A percentile compares a stretch with the other conserved stretches of the same genome.
Conservation (phyloP, 2,888 invertebrate genomes). For the Parelbella ahira region DNA sequence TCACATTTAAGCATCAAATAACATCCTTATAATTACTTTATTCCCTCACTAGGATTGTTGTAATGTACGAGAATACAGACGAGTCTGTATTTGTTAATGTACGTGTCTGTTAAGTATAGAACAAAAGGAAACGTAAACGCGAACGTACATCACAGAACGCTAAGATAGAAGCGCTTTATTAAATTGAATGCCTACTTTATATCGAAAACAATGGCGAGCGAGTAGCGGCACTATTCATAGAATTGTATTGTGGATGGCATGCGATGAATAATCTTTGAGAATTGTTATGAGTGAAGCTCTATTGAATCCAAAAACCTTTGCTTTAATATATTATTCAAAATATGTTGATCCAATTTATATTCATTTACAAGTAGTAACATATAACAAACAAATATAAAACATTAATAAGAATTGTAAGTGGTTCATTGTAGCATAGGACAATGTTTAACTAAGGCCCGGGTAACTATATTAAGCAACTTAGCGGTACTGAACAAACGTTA, state of each 20-base stretch:
- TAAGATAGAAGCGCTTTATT: slow-evolving; percentile 24
- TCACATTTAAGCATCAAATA: too few species aligned
- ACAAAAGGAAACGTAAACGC: slow-evolving; percentile 5
- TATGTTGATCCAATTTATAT: neutral
- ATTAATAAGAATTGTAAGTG: too few species aligned
- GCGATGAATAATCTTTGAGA: slow-evolving; percentile 21
- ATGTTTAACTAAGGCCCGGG: slow-evolving; percentile 3
- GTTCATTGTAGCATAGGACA: too few species aligned
- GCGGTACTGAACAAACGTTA: slow-evolving; percentile 5
- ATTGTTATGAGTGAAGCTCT: slow-evolving; percentile 12
- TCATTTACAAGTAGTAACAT: neutral
- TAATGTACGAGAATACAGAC: too few species aligned
- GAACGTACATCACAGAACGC: slow-evolving; percentile 13
- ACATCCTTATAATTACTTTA: too few species aligned
- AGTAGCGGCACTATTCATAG: slow-evolving; percentile 17
- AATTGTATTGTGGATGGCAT: slow-evolving; percentile 16
- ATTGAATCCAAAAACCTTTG: slow-evolving; percentile 11
- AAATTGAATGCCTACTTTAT: slow-evolving; percentile 28
- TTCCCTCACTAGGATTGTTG: too few species aligned
- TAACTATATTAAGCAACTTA: slow-evolving; percentile 1
- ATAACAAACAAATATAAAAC: too few species aligned
- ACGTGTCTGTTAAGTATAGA: too few species aligned
- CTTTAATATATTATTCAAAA: neutral
- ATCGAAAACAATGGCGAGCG: slow-evolving; percentile 26
- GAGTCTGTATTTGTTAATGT: too few species aligned